phyloP scores from a whole-genome alignment of 2,113 vertebrate species.

The Stigmatopora nigra region DNA sequence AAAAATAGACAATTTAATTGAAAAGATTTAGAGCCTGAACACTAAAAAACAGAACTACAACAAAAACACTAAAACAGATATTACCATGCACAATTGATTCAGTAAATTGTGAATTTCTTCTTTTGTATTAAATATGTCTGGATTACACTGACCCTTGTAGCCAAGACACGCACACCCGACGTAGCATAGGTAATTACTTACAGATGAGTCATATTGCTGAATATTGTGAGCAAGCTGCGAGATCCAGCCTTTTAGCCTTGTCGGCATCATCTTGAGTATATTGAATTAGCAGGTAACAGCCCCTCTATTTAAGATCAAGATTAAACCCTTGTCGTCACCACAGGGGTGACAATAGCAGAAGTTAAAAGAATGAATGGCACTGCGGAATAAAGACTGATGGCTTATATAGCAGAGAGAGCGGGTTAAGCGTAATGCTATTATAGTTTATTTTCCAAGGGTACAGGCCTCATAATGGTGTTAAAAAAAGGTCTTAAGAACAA shows the following conservation, averaged over 20 bases:
- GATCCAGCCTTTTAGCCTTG: not conserved
- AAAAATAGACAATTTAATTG: too few relatives aligned
- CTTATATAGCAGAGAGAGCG: slow-evolving; percentile 50
- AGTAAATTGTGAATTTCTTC: too few relatives aligned
- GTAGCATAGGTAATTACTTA: not conserved
- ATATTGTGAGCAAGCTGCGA: not conserved
- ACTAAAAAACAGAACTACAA: too few relatives aligned
- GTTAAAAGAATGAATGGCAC: slow-evolving; percentile 49
- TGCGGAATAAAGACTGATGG: slow-evolving; percentile 47
- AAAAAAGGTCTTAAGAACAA: slow-evolving; percentile 99
- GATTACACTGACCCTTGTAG: too few relatives aligned
- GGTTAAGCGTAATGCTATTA: slow-evolving; percentile 57
- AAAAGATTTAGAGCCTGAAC: too few relatives aligned
- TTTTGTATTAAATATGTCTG: too few relatives aligned
- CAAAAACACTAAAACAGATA: too few relatives aligned
- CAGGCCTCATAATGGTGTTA: slow-evolving; percentile 66
- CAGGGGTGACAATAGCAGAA: slow-evolving; percentile 25
- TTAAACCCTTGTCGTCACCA: not conserved
- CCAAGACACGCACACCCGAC: too few relatives aligned
- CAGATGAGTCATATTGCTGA: not conserved
- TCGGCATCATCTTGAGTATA: not conserved
- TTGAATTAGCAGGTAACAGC: not conserved
- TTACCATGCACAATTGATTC: too few relatives aligned
- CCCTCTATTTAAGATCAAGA: slow-evolving; percentile 10
- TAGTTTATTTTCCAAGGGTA: slow-evolving; percentile 94